Percentiles rank a stretch among this genome's conserved stretches.
Conservation (phyloP, 2,797 vertebrate genomes). For the Xyrichtys novacula region DNA sequence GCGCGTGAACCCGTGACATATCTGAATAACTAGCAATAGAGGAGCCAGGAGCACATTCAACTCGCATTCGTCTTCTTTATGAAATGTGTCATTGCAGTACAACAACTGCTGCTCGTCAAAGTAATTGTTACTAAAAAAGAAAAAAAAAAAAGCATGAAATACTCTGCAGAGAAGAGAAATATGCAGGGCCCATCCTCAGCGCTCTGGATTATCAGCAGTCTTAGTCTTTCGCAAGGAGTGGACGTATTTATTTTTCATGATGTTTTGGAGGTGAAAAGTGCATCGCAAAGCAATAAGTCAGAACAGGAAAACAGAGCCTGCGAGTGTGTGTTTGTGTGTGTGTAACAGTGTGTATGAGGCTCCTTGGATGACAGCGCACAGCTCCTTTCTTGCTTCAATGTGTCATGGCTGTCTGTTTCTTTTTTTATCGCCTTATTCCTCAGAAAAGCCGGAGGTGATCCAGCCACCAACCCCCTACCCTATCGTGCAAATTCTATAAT, state of each 20-base stretch:
- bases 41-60: slow-evolving; percentile 37
- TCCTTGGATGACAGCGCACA: background rate
- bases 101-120: slow-evolving; percentile 55
- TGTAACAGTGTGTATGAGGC: background rate
- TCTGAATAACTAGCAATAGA: slow-evolving; percentile 45
- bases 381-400: background rate
- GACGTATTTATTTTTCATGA: slow-evolving; percentile 64
- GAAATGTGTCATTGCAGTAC: slow-evolving; percentile 43
- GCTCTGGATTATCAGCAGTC: slow-evolving; percentile 25
- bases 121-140: slow-evolving; percentile 25
- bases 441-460: too few relatives aligned
- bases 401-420: background rate
- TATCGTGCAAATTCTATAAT: too few relatives aligned
- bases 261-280: slow-evolving; percentile 65
- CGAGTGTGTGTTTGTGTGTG: background rate
- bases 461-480: too few relatives aligned
- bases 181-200: background rate
- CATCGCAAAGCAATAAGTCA: slow-evolving; percentile 51
- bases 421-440: background rate
- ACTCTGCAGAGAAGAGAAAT: background rate
- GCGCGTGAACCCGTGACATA: slow-evolving; percentile 38
- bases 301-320: slow-evolving; percentile 41
- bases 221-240: background rate
- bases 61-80: slow-evolving; percentile 49
- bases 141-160: background rate